Evolutionary conservation across 2,113 vertebrate genomes (phyloP).

Genomic region (Siphamia tubifer): DNA sequence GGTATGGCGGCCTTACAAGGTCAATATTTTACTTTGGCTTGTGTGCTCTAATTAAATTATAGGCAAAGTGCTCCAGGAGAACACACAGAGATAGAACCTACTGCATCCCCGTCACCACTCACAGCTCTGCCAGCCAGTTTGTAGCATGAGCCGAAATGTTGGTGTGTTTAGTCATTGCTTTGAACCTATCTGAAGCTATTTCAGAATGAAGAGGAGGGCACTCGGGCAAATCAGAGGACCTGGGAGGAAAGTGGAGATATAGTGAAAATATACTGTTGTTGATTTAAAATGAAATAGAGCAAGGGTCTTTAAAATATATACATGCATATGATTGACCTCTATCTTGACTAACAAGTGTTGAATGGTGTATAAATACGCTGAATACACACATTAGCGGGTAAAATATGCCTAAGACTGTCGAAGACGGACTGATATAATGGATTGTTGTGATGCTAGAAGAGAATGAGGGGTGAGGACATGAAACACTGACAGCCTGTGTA

Average conservation of each 20-base stretch:
- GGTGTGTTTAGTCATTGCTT: slow-evolving; percentile 22
- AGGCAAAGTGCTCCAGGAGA: slow-evolving; percentile 45
- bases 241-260: background rate
- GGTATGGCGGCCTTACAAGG: slow-evolving; percentile 66
- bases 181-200: background rate
- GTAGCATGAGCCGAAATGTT: slow-evolving; percentile 39
- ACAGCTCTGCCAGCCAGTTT: slow-evolving; percentile 51
- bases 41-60: slow-evolving; percentile 74
- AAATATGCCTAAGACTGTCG: background rate
- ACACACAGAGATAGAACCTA: slow-evolving; percentile 26
- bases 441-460: slow-evolving; percentile 13
- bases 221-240: background rate
- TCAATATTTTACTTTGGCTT: slow-evolving; percentile 77
- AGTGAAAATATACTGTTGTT: background rate
- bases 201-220: background rate
- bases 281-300: background rate
- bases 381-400: too few species aligned
- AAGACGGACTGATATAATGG: slow-evolving; percentile 24
- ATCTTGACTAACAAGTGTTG: too few species aligned
- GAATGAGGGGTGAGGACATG: background rate
- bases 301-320: too few species aligned
- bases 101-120: background rate
- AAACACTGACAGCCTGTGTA: slow-evolving; percentile 12
- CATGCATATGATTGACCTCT: too few species aligned
- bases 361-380: too few species aligned